phyloP scores from a whole-genome alignment of 1,140 invertebrate genomes.

The Dufourea novaeangliae region DNA sequence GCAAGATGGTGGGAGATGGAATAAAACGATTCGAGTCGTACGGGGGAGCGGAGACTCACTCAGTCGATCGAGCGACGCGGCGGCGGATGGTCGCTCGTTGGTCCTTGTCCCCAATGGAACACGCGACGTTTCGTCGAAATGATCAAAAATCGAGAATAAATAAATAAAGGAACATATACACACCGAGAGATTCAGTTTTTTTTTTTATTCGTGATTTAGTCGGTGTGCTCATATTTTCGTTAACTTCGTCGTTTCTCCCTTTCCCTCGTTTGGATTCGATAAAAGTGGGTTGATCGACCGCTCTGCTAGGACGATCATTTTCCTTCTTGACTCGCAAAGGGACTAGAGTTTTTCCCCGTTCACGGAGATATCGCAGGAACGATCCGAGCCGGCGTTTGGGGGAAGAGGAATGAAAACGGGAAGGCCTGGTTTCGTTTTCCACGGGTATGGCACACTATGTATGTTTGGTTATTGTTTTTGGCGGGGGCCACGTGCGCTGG shows the following conservation, averaged over 20 bases:
- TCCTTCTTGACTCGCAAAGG: background rate
- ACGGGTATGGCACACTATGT: background rate
- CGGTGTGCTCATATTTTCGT: too few species aligned
- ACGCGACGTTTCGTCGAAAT: background rate
- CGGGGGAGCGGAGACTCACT: constrained; percentile 49
- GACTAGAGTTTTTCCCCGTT: background rate
- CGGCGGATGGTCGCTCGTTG: constrained; percentile 47
- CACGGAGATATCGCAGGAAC: background rate
- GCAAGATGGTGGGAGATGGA: constrained; percentile 55
- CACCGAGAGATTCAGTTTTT: background rate
- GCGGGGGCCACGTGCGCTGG: background rate
- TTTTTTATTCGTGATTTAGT: background rate
- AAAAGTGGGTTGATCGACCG: constrained; percentile 18
- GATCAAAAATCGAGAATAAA: background rate
- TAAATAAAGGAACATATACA: too few species aligned
- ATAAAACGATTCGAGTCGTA: constrained; percentile 52
- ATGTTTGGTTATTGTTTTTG: constrained; percentile 5
- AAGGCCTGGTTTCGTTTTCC: background rate
- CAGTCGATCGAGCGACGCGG: constrained; percentile 66
- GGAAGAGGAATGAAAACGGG: background rate
- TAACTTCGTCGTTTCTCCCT: too few species aligned
- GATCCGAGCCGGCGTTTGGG: background rate
- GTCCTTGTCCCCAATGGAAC: background rate
- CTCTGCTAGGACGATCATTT: background rate
- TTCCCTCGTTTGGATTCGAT: background rate